These are phyloP conservation scores for Oligia fasciuncula DNA, from an alignment of 2,888 invertebrate genomes.

Conservation along the genomic window DNA sequence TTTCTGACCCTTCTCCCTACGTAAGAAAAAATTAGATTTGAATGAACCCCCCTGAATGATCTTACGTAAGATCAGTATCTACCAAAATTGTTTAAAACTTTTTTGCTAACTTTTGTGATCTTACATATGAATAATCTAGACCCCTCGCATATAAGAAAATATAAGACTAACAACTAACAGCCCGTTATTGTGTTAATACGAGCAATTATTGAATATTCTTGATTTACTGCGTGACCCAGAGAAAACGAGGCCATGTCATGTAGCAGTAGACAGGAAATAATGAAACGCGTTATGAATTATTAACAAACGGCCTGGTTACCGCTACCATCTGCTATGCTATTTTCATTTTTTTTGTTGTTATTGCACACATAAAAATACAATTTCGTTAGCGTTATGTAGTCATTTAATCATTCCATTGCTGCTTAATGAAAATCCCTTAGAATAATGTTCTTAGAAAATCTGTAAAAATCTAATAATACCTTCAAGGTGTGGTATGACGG, in stretches of 20 bases:
- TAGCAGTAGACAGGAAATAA: constrained; percentile 6
- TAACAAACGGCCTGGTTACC: background rate
- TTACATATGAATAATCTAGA: no score
- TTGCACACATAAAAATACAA: background rate
- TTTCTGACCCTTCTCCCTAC: no score
- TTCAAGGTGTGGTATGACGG: constrained; percentile 94
- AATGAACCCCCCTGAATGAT: no score
- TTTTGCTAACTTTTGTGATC: no score
- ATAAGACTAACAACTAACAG: no score
- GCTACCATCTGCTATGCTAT: background rate
- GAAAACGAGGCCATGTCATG: background rate
- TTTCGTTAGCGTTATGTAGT: background rate
- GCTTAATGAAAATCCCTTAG: background rate
- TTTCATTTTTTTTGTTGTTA: background rate
- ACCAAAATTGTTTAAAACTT: no score
- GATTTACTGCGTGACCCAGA: background rate
- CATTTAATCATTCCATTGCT: background rate
- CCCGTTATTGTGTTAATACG: background rate
- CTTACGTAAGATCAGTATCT: no score
- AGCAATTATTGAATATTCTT: constrained; percentile 5
- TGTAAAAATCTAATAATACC: background rate
- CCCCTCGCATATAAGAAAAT: no score
- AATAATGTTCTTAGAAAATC: background rate
- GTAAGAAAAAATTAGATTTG: no score
- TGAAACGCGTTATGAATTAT: constrained; percentile 1